Conservation (phyloP, 2,888 invertebrate genomes). For the Argyresthia goedartella region DNA sequence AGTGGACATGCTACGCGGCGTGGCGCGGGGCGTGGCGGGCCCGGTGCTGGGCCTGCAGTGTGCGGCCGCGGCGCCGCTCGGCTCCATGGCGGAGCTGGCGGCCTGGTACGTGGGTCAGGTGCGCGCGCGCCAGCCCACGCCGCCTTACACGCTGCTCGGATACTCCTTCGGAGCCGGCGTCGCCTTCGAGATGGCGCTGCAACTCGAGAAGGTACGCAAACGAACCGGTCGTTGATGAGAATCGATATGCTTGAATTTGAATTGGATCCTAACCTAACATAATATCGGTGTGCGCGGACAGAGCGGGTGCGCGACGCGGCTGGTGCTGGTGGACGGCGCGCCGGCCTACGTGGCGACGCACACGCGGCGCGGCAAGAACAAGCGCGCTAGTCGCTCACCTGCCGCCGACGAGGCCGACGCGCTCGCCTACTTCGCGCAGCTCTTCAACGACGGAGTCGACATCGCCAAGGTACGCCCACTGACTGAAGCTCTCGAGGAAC, state of each 20-base stretch:
- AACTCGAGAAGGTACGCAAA: constrained; percentile 73
- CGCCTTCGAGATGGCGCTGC: constrained; percentile 94
- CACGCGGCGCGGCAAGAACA: constrained; percentile 75
- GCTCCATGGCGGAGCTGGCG: constrained; percentile 80
- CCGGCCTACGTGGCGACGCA: constrained; percentile 85
- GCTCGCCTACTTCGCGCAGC: constrained; percentile 85
- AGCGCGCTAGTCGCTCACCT: constrained; percentile 66
- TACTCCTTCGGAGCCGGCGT: constrained; percentile 97
- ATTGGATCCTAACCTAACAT: not conserved
- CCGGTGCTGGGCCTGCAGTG: constrained; percentile 94
- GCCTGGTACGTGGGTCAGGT: constrained; percentile 79
- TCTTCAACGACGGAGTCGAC: constrained; percentile 81
- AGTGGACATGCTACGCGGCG: constrained; percentile 75
- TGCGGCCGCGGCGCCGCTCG: constrained; percentile 79
- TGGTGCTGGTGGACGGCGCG: constrained; percentile 92
- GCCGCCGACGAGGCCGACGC: constrained; percentile 78
- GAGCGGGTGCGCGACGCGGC: constrained; percentile 65
- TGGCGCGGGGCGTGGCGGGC: constrained; percentile 80
- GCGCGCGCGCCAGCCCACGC: constrained; percentile 79
- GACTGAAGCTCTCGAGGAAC: too few species aligned
- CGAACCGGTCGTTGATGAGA: not conserved
- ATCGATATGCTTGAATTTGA: not conserved
- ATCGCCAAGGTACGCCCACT: constrained; percentile 64
- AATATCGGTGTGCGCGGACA: constrained; percentile 8
- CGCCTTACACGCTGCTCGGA: constrained; percentile 91